Conservation (phyloP, 2,797 vertebrate species). For the Rhodeus uyekii region DNA sequence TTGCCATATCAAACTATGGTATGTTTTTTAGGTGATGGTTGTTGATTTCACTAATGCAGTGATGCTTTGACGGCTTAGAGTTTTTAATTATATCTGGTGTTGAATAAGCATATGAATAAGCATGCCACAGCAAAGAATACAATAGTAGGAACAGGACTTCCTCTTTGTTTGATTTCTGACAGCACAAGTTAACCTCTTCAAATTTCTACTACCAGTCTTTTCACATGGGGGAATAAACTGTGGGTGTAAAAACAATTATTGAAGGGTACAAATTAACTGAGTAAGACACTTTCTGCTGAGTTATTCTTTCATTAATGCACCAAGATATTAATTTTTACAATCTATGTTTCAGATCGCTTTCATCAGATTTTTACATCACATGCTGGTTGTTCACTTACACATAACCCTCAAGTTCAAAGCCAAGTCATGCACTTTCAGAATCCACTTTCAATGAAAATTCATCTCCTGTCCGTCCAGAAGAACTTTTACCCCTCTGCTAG, state of each 20-base stretch:
- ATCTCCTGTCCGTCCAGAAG: background rate
- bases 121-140: background rate
- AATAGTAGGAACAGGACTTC: background rate
- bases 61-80: background rate
- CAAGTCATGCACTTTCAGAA: background rate
- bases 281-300: background rate
- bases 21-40: background rate
- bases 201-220: background rate
- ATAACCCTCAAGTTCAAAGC: background rate
- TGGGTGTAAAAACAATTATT: background rate
- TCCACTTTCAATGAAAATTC: background rate
- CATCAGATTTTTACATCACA: background rate
- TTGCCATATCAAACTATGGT: background rate
- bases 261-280: too few species aligned
- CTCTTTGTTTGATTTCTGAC: background rate
- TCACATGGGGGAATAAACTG: background rate
- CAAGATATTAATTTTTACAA: background rate
- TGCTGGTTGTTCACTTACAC: background rate
- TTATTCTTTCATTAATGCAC: background rate
- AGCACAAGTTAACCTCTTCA: background rate
- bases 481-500: background rate
- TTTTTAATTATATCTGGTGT: background rate
- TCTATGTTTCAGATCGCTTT: background rate
- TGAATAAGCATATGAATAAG: background rate
- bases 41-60: background rate